phyloP scores from a whole-genome alignment of 2,797 vertebrate species.

The Rhincodon typus region DNA sequence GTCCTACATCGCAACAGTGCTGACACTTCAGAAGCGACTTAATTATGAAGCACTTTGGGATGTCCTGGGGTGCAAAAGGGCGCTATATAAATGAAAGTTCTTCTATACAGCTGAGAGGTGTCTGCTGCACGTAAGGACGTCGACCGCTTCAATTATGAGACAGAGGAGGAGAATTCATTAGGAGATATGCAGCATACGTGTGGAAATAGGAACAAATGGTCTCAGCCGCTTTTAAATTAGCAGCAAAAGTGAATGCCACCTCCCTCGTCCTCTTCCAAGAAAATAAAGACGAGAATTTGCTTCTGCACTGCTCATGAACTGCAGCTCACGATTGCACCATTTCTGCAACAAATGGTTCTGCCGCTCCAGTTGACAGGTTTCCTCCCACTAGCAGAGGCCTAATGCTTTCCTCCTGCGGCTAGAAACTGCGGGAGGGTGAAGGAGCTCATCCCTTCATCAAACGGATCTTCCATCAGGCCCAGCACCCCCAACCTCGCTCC shows the following conservation, averaged over 20 bases:
- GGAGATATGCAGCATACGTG: not conserved
- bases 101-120: not conserved
- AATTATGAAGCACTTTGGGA: not conserved
- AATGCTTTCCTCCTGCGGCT: not conserved
- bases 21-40: not conserved
- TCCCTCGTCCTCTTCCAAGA: too few relatives aligned
- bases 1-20: not conserved
- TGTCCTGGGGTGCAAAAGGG: not conserved
- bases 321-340: slow-evolving; percentile 3
- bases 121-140: not conserved
- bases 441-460: not conserved
- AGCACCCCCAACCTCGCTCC: fast-evolving
- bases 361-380: not conserved
- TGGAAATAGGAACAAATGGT: not conserved
- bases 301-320: not conserved
- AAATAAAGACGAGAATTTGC: not conserved
- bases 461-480: not conserved
- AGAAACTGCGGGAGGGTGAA: not conserved
- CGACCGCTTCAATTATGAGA: not conserved
- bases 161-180: not conserved
- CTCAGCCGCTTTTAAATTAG: not conserved
- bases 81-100: not conserved
- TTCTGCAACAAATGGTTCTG: not conserved
- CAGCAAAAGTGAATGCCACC: not conserved
- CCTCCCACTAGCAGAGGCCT: not conserved